Evolutionary conservation across 2,113 vertebrate species (phyloP).

Genomic region (Rhinogobius similis): DNA sequence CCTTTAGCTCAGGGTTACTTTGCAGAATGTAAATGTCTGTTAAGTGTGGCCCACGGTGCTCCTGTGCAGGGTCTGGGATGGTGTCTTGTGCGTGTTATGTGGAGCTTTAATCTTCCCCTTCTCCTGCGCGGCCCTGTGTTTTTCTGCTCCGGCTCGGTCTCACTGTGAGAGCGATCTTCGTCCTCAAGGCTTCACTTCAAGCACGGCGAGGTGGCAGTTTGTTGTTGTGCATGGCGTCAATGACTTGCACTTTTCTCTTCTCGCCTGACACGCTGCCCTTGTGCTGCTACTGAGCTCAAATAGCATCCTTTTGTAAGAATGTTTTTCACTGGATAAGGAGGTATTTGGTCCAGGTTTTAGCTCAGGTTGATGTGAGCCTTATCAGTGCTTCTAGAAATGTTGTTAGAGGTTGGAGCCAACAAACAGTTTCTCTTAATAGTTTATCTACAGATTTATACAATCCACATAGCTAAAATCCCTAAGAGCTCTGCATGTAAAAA

Average conservation of each 20-base stretch:
- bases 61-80: conserved; percentile 37
- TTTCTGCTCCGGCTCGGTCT: conserved; percentile 23
- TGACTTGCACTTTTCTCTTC: conserved; percentile 75
- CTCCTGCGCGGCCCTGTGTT: conserved; percentile 22
- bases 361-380: neutral
- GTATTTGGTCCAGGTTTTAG: conserved; percentile 24
- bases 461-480: neutral
- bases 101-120: conserved; percentile 47
- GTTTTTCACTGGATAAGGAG: conserved; percentile 45
- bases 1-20: conserved; percentile 48
- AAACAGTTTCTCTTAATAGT: neutral
- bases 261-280: conserved; percentile 52
- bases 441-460: neutral
- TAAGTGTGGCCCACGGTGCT: conserved; percentile 53
- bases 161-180: conserved; percentile 49
- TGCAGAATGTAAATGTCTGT: conserved; percentile 61
- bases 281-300: conserved; percentile 60
- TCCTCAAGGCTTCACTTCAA: conserved; percentile 70
- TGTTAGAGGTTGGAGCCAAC: conserved; percentile 20
- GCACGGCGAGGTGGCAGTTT: conserved; percentile 69
- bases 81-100: conserved; percentile 32
- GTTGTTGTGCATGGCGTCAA: conserved; percentile 64
- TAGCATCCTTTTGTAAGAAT: conserved; percentile 53
- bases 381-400: conserved; percentile 34
- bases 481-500: neutral